Base-by-base conservation (phyloP, 2,888 invertebrate species). In the Plebejus anna region DNA sequence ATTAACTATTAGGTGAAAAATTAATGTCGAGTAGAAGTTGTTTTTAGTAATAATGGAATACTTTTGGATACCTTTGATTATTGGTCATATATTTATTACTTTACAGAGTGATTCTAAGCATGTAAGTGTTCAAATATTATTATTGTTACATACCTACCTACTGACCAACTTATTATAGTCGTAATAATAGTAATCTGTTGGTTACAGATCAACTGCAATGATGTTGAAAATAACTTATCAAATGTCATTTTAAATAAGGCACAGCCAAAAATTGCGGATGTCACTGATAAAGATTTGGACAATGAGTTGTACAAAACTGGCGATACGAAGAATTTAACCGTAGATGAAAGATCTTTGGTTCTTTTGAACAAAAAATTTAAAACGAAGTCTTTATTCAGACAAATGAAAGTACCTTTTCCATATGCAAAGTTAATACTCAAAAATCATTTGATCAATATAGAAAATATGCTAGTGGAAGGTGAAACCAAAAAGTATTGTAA, bases 331-430 rank as follows among this genome's bases (percentile, higher is more conserved):
- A 79, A 83, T 42, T 86, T 83, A 66, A 88, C 84, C 78, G 80
- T 89, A 32, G 86, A 83, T 78, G 87, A 88, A 82, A 85, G 91
- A 80, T 88, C 92, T 36, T 89, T 87, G 77, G 82, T 92, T n/a
- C 88, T 83, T 73, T 83, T 90, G 38, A 88, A 89, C 73, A 85
- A 87, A 79, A 86, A 82, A 79, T 85, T 81, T 78, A 88, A 80
- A 77, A 85, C 22, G 36, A 66, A 59, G 2, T 9, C 28, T 16
- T n/a, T 36, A 16, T 22, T 51, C 32, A 32, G 32, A 22, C 42
- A 57, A 13, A 42, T 51, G 11, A 42, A 42, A 1, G 5, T 47
- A 22, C 72, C 72, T n/a, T 72, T 51, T 16, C 42, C 72, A 42
- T 71, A 75, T 61, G 42, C 77, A 0, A 76, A 76, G 11, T 11